Conservation (phyloP, 2,888 invertebrate genomes). For the Limnephilus marmoratus region DNA sequence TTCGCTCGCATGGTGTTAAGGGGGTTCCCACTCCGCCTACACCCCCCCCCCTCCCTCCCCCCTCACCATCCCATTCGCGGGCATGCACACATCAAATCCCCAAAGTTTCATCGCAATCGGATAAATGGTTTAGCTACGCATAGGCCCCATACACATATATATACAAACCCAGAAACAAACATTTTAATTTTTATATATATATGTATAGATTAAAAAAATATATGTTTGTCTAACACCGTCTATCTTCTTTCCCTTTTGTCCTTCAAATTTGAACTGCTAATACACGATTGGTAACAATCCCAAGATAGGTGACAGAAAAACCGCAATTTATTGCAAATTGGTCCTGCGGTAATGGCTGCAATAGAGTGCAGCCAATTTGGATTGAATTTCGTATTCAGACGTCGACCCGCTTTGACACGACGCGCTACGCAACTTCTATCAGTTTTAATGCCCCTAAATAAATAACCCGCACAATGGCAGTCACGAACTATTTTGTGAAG, state of each 20-base stretch:
- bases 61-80: too few species aligned
- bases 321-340: not conserved
- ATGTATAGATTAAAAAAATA: too few species aligned
- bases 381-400: not conserved
- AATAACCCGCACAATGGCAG: not conserved
- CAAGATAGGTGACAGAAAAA: slow-evolving; percentile 2
- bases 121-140: too few species aligned
- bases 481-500: slow-evolving; percentile 2
- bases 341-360: not conserved
- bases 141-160: too few species aligned
- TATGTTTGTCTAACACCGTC: too few species aligned
- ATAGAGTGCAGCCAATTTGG: not conserved
- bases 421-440: not conserved
- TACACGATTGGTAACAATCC: not conserved
- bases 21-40: too few species aligned
- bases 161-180: too few species aligned
- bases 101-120: too few species aligned
- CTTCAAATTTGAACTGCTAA: not conserved
- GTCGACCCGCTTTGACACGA: not conserved
- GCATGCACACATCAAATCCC: too few species aligned
- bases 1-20: too few species aligned
- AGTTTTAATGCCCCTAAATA: not conserved
- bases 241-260: not conserved
- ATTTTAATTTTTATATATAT: too few species aligned
- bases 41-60: too few species aligned